These are phyloP conservation scores for Calidris pugnax DNA, from an alignment of 2,113 vertebrate genomes.

Conservation along the genomic window DNA sequence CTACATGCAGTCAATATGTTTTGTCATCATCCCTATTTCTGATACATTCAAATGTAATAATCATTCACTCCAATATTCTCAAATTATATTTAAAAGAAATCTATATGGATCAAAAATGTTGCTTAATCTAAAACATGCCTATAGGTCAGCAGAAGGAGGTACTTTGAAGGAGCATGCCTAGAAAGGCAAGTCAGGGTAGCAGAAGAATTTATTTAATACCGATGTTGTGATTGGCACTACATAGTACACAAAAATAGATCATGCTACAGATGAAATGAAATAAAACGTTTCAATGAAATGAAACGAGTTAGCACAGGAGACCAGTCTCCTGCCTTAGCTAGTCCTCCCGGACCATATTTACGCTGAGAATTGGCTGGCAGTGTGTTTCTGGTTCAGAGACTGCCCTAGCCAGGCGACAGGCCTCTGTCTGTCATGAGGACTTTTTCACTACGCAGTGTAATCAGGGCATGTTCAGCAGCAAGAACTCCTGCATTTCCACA, in stretches of 20 bases:
- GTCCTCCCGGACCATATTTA: not conserved
- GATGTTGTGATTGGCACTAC: not conserved
- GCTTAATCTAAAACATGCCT: not conserved
- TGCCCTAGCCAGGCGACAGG: not conserved
- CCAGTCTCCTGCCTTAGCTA: not conserved
- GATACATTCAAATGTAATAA: not conserved
- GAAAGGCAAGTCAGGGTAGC: not conserved
- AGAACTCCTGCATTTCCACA: not conserved
- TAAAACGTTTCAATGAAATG: not conserved
- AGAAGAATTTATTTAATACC: not conserved
- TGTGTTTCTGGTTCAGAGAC: not conserved
- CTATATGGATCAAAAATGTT: accelerated
- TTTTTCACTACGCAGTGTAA: not conserved
- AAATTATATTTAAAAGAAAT: not conserved
- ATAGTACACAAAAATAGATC: not conserved
- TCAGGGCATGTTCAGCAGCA: not conserved
- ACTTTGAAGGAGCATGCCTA: not conserved
- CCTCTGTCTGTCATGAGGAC: not conserved
- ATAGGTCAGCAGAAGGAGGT: not conserved
- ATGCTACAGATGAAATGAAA: not conserved
- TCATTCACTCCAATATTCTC: not conserved
- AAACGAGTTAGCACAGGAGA: not conserved
- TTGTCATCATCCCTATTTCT: not conserved
- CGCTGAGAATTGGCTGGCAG: no score
- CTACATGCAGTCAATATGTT: not conserved